Base-by-base conservation (phyloP, 2,113 vertebrate genomes). In the Centropus bengalensis region DNA sequence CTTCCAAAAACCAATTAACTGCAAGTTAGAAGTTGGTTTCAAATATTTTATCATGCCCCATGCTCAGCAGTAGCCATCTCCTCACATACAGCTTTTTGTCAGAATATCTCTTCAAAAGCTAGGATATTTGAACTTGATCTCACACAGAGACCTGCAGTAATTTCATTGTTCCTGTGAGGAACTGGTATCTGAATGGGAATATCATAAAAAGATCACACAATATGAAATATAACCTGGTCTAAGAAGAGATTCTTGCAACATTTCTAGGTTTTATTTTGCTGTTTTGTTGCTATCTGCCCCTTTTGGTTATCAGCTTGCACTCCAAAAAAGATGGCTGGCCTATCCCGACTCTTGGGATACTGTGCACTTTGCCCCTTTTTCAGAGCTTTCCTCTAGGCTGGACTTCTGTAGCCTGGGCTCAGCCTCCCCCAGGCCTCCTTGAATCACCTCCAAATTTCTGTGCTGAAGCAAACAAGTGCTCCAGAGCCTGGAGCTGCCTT, bases 121-220 rank as follows among this genome's bases (percentile, higher is more conserved):
- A 58, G 10, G 16, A 4, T 89, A 7, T 66, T 83, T 86, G 8
- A 93, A 33, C 40, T 32, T 55, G 47, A 67, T 96, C 84, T 95
- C 84, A 91, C 73, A 60, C 56, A 74, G 5, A 88, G 93, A 88
- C 36, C 58, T 82, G 52, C 54, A 74, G 49, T 58, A 49, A 87
- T 96, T 87, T 83, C 74, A 47, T 76, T 86, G 56, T 30, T 93
- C 56, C 55, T 62, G 33, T 36, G 52, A 87, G 32, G 68, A 81
- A 91, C 59, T 70, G 82, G 28, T 86, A 70, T 11, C 36, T 84
- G 69, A 93, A 87, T 42, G 27, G 21, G 26, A 92, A 88, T 92
- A 96, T 66, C 24, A 58, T 81, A 69, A 97, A 92, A 62, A 62
- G 33, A 69, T 88, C 42, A 45, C 36, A 40, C 23, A 94, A 88